Percentiles rank a stretch among this genome's conserved stretches.
These are phyloP conservation scores for Lepidurus arcticus DNA, from an alignment of 1,140 invertebrate species.

Conservation along the genomic window DNA sequence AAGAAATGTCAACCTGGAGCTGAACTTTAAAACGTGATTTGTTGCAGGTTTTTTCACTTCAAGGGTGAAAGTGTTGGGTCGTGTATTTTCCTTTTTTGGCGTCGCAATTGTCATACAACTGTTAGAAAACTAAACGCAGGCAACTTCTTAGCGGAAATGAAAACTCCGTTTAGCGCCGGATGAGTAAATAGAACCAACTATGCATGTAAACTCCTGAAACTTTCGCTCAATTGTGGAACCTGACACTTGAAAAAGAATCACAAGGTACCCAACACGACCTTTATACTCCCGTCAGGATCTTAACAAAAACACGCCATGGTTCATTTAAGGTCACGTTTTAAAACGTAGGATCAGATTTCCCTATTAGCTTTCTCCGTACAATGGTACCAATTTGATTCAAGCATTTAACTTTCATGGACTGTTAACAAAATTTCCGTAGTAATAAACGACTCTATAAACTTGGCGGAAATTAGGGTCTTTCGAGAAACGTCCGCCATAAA, in stretches of 20 bases:
- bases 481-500: no score
- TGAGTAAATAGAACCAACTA: not conserved
- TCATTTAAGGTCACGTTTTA: not conserved
- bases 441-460: no score
- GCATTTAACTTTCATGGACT: no score
- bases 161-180: not conserved
- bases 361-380: not conserved
- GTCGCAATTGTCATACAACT: not conserved
- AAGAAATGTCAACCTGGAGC: not conserved
- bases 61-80: not conserved
- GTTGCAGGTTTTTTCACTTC: not conserved
- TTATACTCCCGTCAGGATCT: not conserved
- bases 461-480: no score
- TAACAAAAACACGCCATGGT: not conserved
- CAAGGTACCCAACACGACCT: not conserved
- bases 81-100: not conserved
- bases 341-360: not conserved
- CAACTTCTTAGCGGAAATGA: not conserved
- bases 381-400: not conserved
- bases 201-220: not conserved
- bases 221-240: not conserved
- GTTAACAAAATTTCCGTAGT: no score
- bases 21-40: not conserved
- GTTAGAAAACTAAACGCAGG: not conserved
- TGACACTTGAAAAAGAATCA: not conserved